Base-by-base conservation (phyloP, 2,113 vertebrate species). In the Malaclemys terrapin region DNA sequence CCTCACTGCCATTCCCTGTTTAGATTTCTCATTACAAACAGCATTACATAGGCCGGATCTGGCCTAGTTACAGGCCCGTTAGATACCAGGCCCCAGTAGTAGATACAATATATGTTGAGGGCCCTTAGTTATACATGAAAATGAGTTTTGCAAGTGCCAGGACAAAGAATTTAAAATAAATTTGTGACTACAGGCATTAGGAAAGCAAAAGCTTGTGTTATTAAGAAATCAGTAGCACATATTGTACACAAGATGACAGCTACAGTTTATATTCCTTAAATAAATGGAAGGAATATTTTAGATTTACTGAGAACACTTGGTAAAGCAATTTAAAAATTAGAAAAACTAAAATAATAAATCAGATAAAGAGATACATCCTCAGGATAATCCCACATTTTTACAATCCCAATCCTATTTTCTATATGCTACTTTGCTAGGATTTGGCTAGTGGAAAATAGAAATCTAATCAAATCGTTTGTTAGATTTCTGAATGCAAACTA, bases 1-100 rank as follows among this genome's bases (percentile, higher is more conserved):
- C 99, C 99, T 99, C 99, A 98, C 98, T 99, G 99, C 99, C 98
- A 98, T 99, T 99, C 98, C 98, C 98, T 99, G 99, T 99, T 99
- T 99, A 99, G 98, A 99, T 99, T 99, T 99, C 99, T 98, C 99
- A 99, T 99, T 99, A 99, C 99, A 99, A 99, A 99, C 98, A 99
- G 98, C 97, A 98, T 99, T 99, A 99, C 98, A 99, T 97, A 98
- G 98, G 97, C 98, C 92, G 94, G 98, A 98, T 98, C 94, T 98
- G 98, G 98, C 98, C 96, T 94, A 96, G 93, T 97, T 97, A 89
- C 96, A 96, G 97, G 98, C 96, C 96, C 91, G 94, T 97, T 95
- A 98, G 97, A 98, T 96, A 93, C 92, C 50, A 96, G 94, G 91
- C 96, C 91, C 91, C 96, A 95, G 95, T 94, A 97, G 95, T 95